Conservation (phyloP, 2,888 invertebrate genomes). For the Schizaphis graminum region DNA sequence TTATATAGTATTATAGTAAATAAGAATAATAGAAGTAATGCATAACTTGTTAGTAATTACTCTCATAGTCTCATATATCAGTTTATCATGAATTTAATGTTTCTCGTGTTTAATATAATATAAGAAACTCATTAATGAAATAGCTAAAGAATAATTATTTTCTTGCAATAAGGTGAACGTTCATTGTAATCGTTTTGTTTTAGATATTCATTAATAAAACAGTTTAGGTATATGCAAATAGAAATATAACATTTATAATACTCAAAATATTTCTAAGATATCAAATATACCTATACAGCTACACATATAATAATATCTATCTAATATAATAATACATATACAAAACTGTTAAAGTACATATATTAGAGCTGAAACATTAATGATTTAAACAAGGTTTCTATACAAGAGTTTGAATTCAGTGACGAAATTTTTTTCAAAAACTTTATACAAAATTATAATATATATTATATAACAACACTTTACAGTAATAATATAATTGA, state of each 20-base stretch:
- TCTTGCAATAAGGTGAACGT: background rate
- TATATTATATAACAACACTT: background rate
- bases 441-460: background rate
- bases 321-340: background rate
- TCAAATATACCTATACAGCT: background rate
- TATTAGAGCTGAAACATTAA: background rate
- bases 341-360: background rate
- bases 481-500: background rate
- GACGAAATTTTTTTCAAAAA: background rate
- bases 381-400: background rate
- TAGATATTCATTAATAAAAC: background rate
- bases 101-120: background rate
- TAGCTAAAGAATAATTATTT: background rate
- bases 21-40: background rate
- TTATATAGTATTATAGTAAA: background rate
- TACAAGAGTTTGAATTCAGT: background rate
- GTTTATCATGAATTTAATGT: background rate
- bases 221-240: background rate
- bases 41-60: background rate
- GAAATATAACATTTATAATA: background rate
- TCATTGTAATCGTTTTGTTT: background rate
- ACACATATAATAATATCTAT: background rate
- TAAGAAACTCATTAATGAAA: background rate
- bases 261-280: background rate
- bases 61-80: background rate